Evolutionary conservation across 2,113 vertebrate genomes (phyloP).

Genomic region (Hyperopisus bebe): DNA sequence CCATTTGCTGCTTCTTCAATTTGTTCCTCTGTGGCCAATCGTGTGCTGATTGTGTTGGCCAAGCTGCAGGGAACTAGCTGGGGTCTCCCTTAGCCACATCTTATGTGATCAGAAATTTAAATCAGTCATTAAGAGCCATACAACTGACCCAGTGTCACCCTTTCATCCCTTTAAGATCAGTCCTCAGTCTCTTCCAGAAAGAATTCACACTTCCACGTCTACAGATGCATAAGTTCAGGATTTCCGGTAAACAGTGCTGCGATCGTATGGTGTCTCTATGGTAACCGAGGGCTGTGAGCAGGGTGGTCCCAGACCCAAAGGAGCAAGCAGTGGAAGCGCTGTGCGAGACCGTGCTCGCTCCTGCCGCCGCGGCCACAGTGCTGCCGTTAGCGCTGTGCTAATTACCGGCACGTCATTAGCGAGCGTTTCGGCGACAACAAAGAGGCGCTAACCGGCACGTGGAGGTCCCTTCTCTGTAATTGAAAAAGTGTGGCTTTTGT

Average conservation of each 20-base stretch:
- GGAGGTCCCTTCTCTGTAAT: constrained; percentile 30
- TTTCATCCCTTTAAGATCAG: not conserved
- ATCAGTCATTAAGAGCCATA: not conserved
- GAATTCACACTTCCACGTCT: not conserved
- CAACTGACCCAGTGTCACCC: not conserved
- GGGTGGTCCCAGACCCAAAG: not conserved
- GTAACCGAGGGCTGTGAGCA: not conserved
- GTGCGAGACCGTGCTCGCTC: not conserved
- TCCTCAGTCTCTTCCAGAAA: not conserved
- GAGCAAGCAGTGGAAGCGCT: not conserved
- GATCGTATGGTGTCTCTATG: not conserved
- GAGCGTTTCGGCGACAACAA: constrained; percentile 29
- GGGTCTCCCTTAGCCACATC: not conserved
- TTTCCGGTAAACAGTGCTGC: not conserved
- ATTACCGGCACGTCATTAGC: constrained; percentile 33
- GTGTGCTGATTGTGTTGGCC: not conserved
- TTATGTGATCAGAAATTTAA: not conserved
- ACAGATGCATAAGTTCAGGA: not conserved
- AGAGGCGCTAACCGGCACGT: constrained; percentile 33
- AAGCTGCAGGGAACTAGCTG: not conserved
- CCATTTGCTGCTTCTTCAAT: not conserved
- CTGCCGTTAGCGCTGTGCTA: constrained; percentile 1
- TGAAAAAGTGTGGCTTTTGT: constrained; percentile 30
- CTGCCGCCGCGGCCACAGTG: not conserved
- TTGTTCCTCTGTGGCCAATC: not conserved